Conservation (phyloP, 2,113 vertebrate species). For the Orycteropus afer region DNA sequence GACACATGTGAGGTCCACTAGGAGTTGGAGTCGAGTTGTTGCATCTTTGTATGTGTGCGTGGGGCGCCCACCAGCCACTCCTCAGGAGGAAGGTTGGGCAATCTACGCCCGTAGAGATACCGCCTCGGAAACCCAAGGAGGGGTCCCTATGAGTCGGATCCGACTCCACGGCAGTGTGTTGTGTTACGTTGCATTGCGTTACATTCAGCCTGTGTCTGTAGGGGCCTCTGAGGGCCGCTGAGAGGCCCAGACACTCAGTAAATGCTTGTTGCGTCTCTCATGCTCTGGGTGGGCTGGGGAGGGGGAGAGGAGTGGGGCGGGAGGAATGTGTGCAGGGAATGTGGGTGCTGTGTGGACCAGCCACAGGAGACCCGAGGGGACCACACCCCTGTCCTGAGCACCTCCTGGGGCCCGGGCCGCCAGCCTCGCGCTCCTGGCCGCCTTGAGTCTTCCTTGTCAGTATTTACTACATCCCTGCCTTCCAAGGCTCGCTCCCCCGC, state of each 20-base stretch:
- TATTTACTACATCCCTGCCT: constrained; percentile 76
- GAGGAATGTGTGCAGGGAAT: background rate
- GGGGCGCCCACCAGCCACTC: too few relatives aligned
- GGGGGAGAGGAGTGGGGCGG: too few relatives aligned
- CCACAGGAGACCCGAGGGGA: background rate
- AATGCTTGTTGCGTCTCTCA: accelerated
- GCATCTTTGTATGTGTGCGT: too few relatives aligned
- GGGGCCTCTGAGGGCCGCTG: accelerated
- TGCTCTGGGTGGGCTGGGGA: background rate
- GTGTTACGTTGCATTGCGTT: too few relatives aligned
- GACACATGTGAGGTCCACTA: background rate
- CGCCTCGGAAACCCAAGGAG: too few relatives aligned
- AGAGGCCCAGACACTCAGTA: accelerated
- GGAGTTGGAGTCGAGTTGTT: background rate
- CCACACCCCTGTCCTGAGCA: background rate
- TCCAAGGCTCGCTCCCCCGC: constrained; percentile 72
- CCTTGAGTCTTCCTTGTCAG: background rate
- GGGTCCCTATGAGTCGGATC: too few relatives aligned
- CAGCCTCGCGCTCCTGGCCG: background rate
- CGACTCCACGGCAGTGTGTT: too few relatives aligned
- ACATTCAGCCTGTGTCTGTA: background rate
- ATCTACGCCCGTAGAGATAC: too few relatives aligned
- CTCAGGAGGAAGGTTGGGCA: too few relatives aligned
- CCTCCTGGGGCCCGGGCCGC: background rate
- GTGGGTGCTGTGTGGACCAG: background rate